A percentile compares a stretch with the other conserved stretches of the same genome.
Conservation (phyloP, 1,140 invertebrate species). For the Cephus cinctus region DNA sequence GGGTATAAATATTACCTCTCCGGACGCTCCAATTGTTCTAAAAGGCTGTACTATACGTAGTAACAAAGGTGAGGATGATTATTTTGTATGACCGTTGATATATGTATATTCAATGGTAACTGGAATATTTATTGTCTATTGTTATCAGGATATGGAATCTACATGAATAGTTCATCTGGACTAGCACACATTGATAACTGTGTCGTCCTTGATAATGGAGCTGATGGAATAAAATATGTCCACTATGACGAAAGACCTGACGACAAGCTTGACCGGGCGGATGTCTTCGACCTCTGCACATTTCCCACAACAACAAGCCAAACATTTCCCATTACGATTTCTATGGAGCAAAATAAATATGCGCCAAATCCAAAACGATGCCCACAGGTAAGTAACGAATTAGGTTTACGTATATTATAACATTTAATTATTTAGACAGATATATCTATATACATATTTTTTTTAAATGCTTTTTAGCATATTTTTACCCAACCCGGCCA, state of each 20-base stretch:
- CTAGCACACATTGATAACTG: constrained; percentile 71
- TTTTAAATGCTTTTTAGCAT: constrained; percentile 46
- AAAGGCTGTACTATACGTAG: constrained; percentile 77
- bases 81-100: not conserved
- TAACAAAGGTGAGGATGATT: constrained; percentile 75
- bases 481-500: constrained; percentile 77
- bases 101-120: not conserved
- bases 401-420: constrained; percentile 8
- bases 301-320: constrained; percentile 77
- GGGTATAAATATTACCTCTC: constrained; percentile 85
- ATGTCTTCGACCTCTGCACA: constrained; percentile 80
- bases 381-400: constrained; percentile 58
- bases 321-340: constrained; percentile 78
- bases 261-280: constrained; percentile 67
- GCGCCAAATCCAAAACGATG: constrained; percentile 67
- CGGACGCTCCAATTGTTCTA: constrained; percentile 78
- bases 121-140: constrained; percentile 7
- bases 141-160: constrained; percentile 77
- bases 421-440: not conserved
- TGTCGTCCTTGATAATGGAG: constrained; percentile 75
- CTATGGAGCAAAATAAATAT: constrained; percentile 73
- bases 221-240: constrained; percentile 83
- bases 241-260: constrained; percentile 75
- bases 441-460: not conserved
- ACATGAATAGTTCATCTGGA: constrained; percentile 84